Percentiles rank a stretch among this genome's conserved stretches.
Evolutionary conservation across 2,113 vertebrate genomes (phyloP).

Genomic region (Rhipidura dahli): DNA sequence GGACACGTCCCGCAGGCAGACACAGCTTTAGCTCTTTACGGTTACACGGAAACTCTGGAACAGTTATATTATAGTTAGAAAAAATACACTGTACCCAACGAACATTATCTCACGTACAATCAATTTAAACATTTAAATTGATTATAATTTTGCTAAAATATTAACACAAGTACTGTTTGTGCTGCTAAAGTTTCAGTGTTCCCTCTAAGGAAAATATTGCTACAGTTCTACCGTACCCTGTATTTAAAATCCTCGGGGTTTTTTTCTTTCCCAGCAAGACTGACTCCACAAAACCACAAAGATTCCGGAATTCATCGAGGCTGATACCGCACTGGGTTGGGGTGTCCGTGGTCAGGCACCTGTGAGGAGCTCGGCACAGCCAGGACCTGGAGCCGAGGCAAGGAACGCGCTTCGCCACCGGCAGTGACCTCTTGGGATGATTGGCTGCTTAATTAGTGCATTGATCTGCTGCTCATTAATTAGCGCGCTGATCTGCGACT

Average conservation of each 20-base stretch:
- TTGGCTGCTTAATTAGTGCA: not conserved
- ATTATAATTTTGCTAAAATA: constrained; percentile 67
- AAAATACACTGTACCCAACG: constrained; percentile 69
- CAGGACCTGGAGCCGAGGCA: not conserved
- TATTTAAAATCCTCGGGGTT: not conserved
- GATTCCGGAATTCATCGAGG: not conserved
- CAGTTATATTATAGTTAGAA: constrained; percentile 60
- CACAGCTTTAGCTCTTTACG: constrained; percentile 37
- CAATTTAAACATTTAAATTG: constrained; percentile 72
- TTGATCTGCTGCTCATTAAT: not conserved
- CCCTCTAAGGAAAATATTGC: constrained; percentile 76
- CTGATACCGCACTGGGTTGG: not conserved
- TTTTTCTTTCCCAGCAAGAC: not conserved
- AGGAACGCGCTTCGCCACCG: not conserved
- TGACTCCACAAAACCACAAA: not conserved
- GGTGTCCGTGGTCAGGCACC: not conserved
- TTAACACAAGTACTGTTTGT: constrained; percentile 64
- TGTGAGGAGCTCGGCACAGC: not conserved
- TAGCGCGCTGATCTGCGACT: not conserved
- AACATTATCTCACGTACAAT: constrained; percentile 70
- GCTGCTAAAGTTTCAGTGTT: constrained; percentile 72
- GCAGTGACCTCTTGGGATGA: not conserved
- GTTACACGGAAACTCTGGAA: constrained; percentile 60
- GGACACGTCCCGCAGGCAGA: constrained; percentile 27
- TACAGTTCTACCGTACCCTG: constrained; percentile 51